Evolutionary conservation across 1,140 invertebrate species (phyloP), one percentile per base, ranked within the genome.

Genomic region (Elymnias hypermnestra): DNA sequence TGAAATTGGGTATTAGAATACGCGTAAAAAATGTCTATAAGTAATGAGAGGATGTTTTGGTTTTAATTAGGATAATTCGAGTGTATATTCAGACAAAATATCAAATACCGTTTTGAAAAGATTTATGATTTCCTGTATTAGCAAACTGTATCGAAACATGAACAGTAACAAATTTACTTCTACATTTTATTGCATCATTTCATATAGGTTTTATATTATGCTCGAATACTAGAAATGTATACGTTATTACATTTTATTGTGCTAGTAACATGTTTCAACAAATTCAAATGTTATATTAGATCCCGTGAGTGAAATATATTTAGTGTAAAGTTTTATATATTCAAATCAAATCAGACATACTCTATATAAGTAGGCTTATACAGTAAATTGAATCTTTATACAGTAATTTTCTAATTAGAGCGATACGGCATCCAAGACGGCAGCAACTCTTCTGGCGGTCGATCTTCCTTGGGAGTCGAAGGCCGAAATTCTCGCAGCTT

Each of bases 171-270:
- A 37, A 37, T 9, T 38, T 38, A n/a, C 36, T 8, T 23, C 5
- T 38, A 38, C 13, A 25, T 38, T 38, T 38, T 38, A 38, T 38
- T 38, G 10, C 36, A 23, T 23, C 29, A 33, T 33, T 15, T 33
- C 12, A 15, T 15, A 5, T 8, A 13, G 9, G 8, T 29, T 29
- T 33, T 13, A 15, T 7, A 8, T 33, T 29, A 26, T 15, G 12
- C 12, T 3, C 9, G 10, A 29, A 12, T 31, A 7, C 1, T 33
- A 4, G 31, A 21, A 25, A 39, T 42, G 39, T 31, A 13, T 42
- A 12, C 39, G 7, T 2, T 42, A 7, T 9, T 40, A 1, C 19
- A 42, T 42, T 42, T 42, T 21, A 31, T 42, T 1, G 15, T 29
- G 3, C 6, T 29, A 3, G 18, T 8, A 0, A 21, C 6, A 13